These are phyloP conservation scores for Spizaetus ornatus DNA, from an alignment of 2,113 vertebrate species.

Conservation along the genomic window DNA sequence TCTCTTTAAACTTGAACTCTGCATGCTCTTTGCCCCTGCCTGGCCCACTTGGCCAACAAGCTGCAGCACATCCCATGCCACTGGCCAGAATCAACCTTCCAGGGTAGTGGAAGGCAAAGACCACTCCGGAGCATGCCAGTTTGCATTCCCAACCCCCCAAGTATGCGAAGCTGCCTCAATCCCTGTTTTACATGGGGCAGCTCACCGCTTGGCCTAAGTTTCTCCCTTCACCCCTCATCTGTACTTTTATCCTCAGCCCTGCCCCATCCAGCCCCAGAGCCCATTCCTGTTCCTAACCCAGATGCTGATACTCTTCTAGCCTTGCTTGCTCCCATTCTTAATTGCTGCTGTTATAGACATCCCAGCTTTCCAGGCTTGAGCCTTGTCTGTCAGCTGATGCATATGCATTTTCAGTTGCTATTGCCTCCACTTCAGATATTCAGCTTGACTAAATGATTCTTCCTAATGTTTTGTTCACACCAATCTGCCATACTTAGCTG, in stretches of 20 bases:
- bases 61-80: background rate
- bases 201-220: background rate
- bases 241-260: background rate
- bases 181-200: background rate
- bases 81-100: background rate
- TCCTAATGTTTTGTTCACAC: background rate
- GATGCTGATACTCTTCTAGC: background rate
- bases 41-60: background rate
- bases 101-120: background rate
- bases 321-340: background rate
- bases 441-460: background rate
- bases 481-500: background rate
- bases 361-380: background rate
- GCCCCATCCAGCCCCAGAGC: background rate
- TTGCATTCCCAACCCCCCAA: background rate
- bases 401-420: background rate
- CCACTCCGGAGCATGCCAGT: accelerated
- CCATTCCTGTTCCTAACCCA: background rate
- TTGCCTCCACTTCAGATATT: background rate
- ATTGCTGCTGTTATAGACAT: accelerated
- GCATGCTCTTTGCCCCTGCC: background rate
- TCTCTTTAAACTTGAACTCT: background rate
- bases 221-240: background rate
- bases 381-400: background rate
- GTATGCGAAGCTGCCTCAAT: accelerated